Evolutionary conservation across 2,888 invertebrate species (phyloP), one percentile per base, ranked within the genome.

Genomic region (Nemotelus pantherinus): DNA sequence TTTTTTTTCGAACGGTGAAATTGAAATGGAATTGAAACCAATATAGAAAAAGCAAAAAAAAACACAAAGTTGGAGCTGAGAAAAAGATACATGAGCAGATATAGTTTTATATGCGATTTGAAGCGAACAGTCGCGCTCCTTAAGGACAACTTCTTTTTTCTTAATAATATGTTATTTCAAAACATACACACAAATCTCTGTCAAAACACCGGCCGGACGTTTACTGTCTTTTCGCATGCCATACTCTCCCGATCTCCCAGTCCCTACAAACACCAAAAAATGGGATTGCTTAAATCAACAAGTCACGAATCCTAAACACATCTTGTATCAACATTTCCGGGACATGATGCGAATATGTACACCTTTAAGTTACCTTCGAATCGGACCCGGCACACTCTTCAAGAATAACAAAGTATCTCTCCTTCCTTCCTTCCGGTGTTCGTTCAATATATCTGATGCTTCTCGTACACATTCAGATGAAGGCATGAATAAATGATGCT

Each of bases 401-500:
- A 47, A 25, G 55, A 70, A 70, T 70, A 70, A 55, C 70, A 70
- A 70, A 70, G 55, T 53, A 70, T 50, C 53, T 25, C 25, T 25
- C 25, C 25, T 25, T 25, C 25, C 25, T 25, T 25, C 25, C 25
- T 55, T 70, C 53, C 70, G 55, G 39, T 65, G 47, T 7, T 60
- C 41, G 70, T 55, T 70, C 70, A 53, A 70, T 70, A 70, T 7
- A 41, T 53, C 55, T 39, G 55, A 2, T 43, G 55, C 70, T 43
- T 43, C 48, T 74, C 63, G 25, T 25, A 25, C 25, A 25, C 25
- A 74, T 74, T 74, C 74, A 74, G 74, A 60, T 74, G 74, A 74
- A 74, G 74, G 74, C 60, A 74, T 74, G 60, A 74, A 74, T 74
- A 74, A 74, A 60, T 74, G 74, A 74, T 74, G 74, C 70, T 70